Evolutionary conservation across 2,113 vertebrate species (phyloP), one percentile per base, ranked within the genome.

Genomic region (Syngnathus floridae): DNA sequence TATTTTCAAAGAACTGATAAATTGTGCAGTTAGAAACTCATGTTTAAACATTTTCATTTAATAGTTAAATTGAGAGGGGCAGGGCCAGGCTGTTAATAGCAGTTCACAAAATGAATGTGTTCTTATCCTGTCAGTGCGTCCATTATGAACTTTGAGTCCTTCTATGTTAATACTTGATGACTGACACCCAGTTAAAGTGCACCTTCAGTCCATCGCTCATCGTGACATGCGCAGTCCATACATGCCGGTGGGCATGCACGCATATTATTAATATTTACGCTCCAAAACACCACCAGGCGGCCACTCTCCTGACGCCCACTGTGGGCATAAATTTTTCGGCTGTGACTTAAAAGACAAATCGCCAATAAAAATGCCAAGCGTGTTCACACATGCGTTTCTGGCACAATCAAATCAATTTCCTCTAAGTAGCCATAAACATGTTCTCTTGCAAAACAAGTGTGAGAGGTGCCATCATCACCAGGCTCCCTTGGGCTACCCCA

Each of bases 351-450:
- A 86, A 91, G 90, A 92, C 91, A 92, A 91, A 92, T 90, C 87
- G 92, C 84, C 93, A 93, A 96, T 96, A 97, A 96, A 97, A 97
- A 92, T 95, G 94, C 93, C 93, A 91, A 87, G 90, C 91, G 92
- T 93, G 91, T 93, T 93, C 89, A 89, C 91, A 92, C 89, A 93
- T 92, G 93, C 67, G 82, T 94, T 91, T 94, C 93, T 92, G 92
- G 92, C 91, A 90, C 94, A 94, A 94, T 95, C 94, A 95, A 94
- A 97, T 98, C 95, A 95, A 95, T 98, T 95, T 94, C 91, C 92
- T 93, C 90, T 96, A 95, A 97, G 94, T 94, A 96, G 93, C 91
- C 94, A 96, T 98, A 96, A 98, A 97, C 93, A 94, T 95, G 94
- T 94, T 96, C 93, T 92, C 93, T 92, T 94, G 94, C 93, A 94